Conservation (phyloP, 1,140 invertebrate species). For the Spodoptera litura region DNA sequence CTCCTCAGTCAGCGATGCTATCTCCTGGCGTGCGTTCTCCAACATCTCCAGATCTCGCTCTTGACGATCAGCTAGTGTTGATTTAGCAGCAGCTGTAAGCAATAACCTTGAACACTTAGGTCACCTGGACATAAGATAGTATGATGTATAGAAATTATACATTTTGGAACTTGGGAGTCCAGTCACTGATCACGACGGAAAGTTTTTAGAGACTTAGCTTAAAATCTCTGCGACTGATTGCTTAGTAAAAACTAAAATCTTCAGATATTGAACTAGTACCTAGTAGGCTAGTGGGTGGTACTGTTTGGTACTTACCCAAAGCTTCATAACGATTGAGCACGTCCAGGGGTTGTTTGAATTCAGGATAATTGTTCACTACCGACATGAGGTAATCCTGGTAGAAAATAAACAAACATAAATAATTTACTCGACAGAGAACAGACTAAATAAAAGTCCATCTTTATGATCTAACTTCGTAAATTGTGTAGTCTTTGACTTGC, state of each 20-base stretch:
- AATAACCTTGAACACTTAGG: not conserved
- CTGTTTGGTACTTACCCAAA: constrained; percentile 68
- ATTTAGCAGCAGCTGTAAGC: constrained; percentile 78
- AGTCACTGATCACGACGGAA: not conserved
- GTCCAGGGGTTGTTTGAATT: constrained; percentile 86
- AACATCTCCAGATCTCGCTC: constrained; percentile 80
- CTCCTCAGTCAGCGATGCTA: constrained; percentile 79
- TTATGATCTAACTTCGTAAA: constrained; percentile 79
- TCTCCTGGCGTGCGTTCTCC: constrained; percentile 77
- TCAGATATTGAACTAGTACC: not conserved
- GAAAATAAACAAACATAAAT: constrained; percentile 9
- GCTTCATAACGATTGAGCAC: constrained; percentile 88
- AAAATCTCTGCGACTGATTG: not conserved
- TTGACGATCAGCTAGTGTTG: constrained; percentile 76
- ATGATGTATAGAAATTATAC: no score
- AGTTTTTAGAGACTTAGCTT: not conserved
- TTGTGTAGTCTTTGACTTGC: constrained; percentile 85
- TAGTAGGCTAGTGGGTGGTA: no score
- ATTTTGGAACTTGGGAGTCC: no score
- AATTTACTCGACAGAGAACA: no score
- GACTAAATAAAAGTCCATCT: no score
- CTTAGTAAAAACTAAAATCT: not conserved
- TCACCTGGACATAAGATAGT: no score
- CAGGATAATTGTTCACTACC: constrained; percentile 83
- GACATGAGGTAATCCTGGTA: constrained; percentile 85